Evolutionary conservation across 2,888 invertebrate genomes (phyloP), one percentile per base, ranked within the genome.

Genomic region (Lypha dubia): DNA sequence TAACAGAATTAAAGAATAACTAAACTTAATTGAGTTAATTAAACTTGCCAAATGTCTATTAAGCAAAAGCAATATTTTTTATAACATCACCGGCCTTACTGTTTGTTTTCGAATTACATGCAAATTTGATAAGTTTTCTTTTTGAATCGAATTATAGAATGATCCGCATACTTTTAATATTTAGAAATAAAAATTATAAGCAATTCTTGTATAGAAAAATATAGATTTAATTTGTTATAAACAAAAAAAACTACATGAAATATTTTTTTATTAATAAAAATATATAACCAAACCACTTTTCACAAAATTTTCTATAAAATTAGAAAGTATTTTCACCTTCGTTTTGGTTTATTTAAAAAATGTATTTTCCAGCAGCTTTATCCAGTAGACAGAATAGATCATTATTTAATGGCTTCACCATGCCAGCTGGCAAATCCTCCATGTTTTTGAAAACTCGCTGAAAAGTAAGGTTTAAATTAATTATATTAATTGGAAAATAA

Each of bases 361-460:
- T n/a, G 3, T 85, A 86, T 65, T 86, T 87, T 5, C 88, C 90
- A 17, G 95, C 94, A 0, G 92, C 93, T 70, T 93, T 91, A 88
- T 95, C 95, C 0, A 95, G 90, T 35, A 95, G 93, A 94, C 94
- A 94, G 87, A 95, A 93, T 0, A 97, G 92, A 68, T 94, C 93
- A 17, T 97, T 97, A 83, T 93, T 91, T 6, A 91, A 93, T 0
- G 97, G 97, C 83, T 94, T 93, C 15, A 98, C 97, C 89, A 94
- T 92, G 1, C 94, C 94, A 0, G 97, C 96, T 8, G 98, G 98
- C 24, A 98, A 93, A 70, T 94, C 93, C 89, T 97, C 97, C 76
- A 95, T 94, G 82, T 96, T 95, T 86, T 95, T 94, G 80, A 98
- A 93, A 83, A 98, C 95, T 87, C 95, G 94, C 97, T 98, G 93